Base-by-base conservation (phyloP, 2,888 invertebrate genomes). In the Agrochola macilenta region DNA sequence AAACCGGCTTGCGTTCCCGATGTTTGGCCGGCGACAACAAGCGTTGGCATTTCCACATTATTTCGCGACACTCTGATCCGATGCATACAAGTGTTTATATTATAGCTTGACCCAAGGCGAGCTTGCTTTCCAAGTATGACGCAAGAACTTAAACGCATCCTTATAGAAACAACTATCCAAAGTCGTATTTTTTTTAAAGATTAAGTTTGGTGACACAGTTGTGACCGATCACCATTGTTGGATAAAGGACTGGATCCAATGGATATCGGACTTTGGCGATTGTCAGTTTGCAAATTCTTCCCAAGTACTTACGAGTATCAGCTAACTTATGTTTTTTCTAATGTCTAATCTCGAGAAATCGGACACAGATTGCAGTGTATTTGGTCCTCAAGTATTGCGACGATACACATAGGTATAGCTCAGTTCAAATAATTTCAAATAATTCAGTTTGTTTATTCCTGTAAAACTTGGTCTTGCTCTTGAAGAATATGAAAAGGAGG, bases 41-140 rank as follows among this genome's bases (percentile, higher is more conserved):
- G 35, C 35, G 63, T 64, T 76, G 43, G 8, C 35, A 57, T 88
- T 83, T 81, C 80, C 69, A 74, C 84, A 80, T 72, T 12, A 74
- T 74, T 63, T 69, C 63, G 57, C 73, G 74, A 35, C 70, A 76
- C 43, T 64, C 77, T 78, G 72, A 64, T 73, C 65, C 73, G 74
- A 74, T 54, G 79, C 68, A 81, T 66, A 78, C 74, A 63, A 77
- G 88, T 89, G 89, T 76, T 83, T 89, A 78, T 82, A 91, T 92
- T 91, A 90, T 79, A 82, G 79, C 76, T 74, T 91, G 92, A 91
- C 92, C 57, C 90, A 89, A 86, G 88, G 82, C 89, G 83, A 90
- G 83, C 89, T 91, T 91, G 76, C 86, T 87, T 87, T 83, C 82
- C 72, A 79, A 57, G 26, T 69, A 81, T 90, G 85, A 85, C 85